Conservation (phyloP, 30 jellyfish, hydroid and myxozoan genomes). For the Aurelia aurita complex sp. Pacific region DNA sequence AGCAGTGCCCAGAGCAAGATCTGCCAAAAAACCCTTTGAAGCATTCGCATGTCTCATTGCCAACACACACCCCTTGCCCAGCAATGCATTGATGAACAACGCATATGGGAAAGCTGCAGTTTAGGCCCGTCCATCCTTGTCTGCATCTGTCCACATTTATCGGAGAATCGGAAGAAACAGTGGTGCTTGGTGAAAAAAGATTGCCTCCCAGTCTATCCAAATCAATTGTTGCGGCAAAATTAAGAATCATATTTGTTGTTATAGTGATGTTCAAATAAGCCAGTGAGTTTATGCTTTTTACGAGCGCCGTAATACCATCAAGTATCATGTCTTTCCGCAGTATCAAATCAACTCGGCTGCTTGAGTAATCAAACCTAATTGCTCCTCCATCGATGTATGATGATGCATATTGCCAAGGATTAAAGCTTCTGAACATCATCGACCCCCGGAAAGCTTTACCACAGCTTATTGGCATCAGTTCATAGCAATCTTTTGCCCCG, state of each 20-base stretch:
- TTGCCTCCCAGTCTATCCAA: background rate
- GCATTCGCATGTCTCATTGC: constrained; percentile 72
- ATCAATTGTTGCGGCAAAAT: background rate
- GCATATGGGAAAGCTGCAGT: constrained; percentile 74
- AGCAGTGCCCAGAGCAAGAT: constrained; percentile 70
- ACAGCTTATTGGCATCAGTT: constrained; percentile 45
- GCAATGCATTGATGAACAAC: constrained; percentile 41
- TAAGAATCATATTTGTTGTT: background rate
- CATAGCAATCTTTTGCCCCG: constrained; percentile 44
- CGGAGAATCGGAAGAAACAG: background rate
- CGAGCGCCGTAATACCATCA: constrained; percentile 46
- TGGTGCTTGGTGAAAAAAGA: background rate
- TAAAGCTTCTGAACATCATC: constrained; percentile 17
- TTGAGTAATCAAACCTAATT: background rate
- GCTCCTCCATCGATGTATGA: constrained; percentile 19
- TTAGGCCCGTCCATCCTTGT: constrained; percentile 78
- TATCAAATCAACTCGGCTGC: background rate
- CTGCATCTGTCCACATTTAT: constrained; percentile 3
- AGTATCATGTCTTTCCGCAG: constrained; percentile 33
- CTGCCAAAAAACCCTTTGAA: constrained; percentile 63
- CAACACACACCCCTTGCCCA: constrained; percentile 73
- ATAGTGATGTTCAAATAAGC: constrained; percentile 4
- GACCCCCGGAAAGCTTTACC: constrained; percentile 50
- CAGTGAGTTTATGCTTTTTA: background rate
- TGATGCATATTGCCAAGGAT: background rate